These are phyloP conservation scores for Chelon auratus DNA, from an alignment of 2,797 vertebrate genomes.

Conservation along the genomic window DNA sequence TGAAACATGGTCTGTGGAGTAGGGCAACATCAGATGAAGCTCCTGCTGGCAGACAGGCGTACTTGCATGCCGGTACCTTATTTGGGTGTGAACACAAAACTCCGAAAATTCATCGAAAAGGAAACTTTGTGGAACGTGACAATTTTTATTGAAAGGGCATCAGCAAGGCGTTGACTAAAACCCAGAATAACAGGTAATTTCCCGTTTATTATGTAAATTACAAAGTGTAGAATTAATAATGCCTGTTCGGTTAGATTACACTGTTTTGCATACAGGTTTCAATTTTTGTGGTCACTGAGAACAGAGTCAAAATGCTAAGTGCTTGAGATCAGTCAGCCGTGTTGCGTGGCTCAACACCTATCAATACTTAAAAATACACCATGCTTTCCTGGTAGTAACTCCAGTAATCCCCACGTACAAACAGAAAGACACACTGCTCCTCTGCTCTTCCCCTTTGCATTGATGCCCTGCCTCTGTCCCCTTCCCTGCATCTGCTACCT, in stretches of 20 bases:
- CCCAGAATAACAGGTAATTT: neutral
- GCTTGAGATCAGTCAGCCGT: too few relatives aligned
- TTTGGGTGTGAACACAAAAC: too few relatives aligned
- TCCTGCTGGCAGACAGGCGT: neutral
- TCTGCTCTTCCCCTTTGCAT: constrained; percentile 1
- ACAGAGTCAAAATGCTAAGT: too few relatives aligned
- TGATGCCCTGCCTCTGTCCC: neutral
- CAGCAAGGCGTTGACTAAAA: neutral
- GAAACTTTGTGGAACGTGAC: neutral
- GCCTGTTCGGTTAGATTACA: neutral
- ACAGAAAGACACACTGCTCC: constrained; percentile 5
- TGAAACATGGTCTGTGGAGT: neutral
- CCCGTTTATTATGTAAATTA: neutral
- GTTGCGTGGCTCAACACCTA: neutral
- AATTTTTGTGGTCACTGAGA: neutral
- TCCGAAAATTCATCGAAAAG: neutral
- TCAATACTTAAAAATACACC: neutral
- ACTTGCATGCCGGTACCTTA: too few relatives aligned
- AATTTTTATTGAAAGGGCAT: too few relatives aligned
- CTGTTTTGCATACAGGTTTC: neutral
- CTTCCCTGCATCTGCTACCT: constrained; percentile 12
- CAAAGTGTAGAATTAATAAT: neutral
- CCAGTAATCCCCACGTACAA: constrained; percentile 1
- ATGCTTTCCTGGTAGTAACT: neutral
- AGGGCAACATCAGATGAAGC: neutral